These are phyloP conservation scores for Macrobrachium rosenbergii DNA, from an alignment of 1,140 invertebrate species.

Conservation along the genomic window DNA sequence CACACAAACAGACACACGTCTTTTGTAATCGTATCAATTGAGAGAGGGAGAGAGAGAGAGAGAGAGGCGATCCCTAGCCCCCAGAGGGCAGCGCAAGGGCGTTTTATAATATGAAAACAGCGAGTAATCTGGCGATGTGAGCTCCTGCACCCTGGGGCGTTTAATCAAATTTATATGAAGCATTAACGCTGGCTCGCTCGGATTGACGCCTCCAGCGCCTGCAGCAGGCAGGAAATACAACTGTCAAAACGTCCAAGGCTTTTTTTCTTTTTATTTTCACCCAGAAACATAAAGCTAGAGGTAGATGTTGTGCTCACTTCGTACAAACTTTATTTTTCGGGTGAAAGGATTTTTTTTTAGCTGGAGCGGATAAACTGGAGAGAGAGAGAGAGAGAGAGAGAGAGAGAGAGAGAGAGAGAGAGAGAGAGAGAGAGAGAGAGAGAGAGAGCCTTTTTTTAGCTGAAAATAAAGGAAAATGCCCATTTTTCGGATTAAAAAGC, in stretches of 20 bases:
- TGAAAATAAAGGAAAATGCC: no score
- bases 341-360: no score
- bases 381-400: no score
- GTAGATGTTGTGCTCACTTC: no score
- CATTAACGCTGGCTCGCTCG: slow-evolving; percentile 36
- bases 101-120: slow-evolving; percentile 19
- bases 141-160: slow-evolving; percentile 21
- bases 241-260: background rate
- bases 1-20: no score
- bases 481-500: no score
- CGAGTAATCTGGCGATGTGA: slow-evolving; percentile 29
- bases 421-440: no score
- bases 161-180: slow-evolving; percentile 51
- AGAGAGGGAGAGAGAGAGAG: background rate
- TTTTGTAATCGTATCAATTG: background rate
- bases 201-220: slow-evolving; percentile 30
- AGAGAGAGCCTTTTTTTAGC: no score
- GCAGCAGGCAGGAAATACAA: slow-evolving; percentile 21
- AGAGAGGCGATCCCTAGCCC: background rate
- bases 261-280: background rate
- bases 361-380: no score
- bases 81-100: background rate
- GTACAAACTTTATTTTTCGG: no score
- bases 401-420: no score
- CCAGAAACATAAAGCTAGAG: no score